Evolutionary conservation across 1,140 invertebrate genomes (phyloP).

Genomic region (Bacillus rossius): DNA sequence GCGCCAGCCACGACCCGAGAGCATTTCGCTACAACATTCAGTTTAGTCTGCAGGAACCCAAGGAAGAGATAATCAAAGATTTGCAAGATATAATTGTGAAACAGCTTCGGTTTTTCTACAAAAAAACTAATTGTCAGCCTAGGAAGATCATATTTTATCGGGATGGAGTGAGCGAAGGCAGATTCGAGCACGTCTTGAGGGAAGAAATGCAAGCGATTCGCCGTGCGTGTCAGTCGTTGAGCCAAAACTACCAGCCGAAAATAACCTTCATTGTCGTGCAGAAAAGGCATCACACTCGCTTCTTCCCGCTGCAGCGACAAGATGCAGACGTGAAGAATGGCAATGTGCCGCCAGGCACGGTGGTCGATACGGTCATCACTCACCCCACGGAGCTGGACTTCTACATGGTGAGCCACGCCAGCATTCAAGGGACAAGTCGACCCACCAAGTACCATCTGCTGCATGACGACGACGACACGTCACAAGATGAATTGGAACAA

Average conservation of each 20-base stretch:
- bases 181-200: slow-evolving; percentile 59
- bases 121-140: slow-evolving; percentile 45
- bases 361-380: slow-evolving; percentile 75
- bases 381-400: slow-evolving; percentile 80
- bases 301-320: slow-evolving; percentile 52
- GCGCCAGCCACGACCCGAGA: slow-evolving; percentile 55
- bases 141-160: slow-evolving; percentile 66
- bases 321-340: slow-evolving; percentile 41
- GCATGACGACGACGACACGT: slow-evolving; percentile 70
- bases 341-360: slow-evolving; percentile 79
- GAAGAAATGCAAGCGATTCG: slow-evolving; percentile 61
- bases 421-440: slow-evolving; percentile 64
- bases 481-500: slow-evolving; percentile 71
- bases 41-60: slow-evolving; percentile 58
- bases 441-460: slow-evolving; percentile 86
- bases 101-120: slow-evolving; percentile 50
- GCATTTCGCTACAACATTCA: slow-evolving; percentile 65
- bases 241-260: slow-evolving; percentile 49
- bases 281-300: slow-evolving; percentile 76
- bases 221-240: slow-evolving; percentile 52
- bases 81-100: slow-evolving; percentile 61
- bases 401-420: slow-evolving; percentile 68
- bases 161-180: slow-evolving; percentile 86
- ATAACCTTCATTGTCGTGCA: slow-evolving; percentile 85
- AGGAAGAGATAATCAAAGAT: slow-evolving; percentile 66